phyloP scores from a whole-genome alignment of 2,888 invertebrate species.

The Bellardia pandia region DNA sequence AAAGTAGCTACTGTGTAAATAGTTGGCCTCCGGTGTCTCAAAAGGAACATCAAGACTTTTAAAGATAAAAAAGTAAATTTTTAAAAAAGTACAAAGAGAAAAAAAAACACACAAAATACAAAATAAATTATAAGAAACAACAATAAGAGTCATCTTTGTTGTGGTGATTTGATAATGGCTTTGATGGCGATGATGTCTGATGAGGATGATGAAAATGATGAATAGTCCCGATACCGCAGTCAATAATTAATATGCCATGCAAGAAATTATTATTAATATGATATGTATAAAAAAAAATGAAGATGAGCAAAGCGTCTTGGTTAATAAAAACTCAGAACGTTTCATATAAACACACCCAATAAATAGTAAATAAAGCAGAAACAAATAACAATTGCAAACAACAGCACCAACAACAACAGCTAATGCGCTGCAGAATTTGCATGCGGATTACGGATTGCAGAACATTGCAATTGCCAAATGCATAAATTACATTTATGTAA shows the following conservation, averaged over 20 bases:
- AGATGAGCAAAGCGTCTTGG: constrained; percentile 43
- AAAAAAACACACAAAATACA: constrained; percentile 13
- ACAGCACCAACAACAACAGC: constrained; percentile 47
- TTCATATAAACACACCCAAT: constrained; percentile 62
- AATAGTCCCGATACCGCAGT: constrained; percentile 59
- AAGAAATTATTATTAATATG: constrained; percentile 65
- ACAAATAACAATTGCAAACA: constrained; percentile 15
- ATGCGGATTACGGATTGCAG: constrained; percentile 70
- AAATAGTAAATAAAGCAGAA: constrained; percentile 49
- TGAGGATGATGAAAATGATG: constrained; percentile 51
- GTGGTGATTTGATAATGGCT: constrained; percentile 64
- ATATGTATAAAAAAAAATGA: neutral
- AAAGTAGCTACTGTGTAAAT: constrained; percentile 47
- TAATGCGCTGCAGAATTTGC: constrained; percentile 67
- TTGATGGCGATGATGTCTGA: constrained; percentile 57
- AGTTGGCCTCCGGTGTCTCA: constrained; percentile 53
- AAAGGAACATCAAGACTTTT: constrained; percentile 31
- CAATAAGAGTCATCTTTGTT: constrained; percentile 66
- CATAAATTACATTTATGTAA: constrained; percentile 68
- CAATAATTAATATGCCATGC: constrained; percentile 72
- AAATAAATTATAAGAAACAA: constrained; percentile 61
- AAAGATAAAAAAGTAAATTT: constrained; percentile 50
- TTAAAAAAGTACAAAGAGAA: constrained; percentile 3
- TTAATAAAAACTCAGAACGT: constrained; percentile 48
- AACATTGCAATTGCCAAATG: constrained; percentile 71